Conservation (phyloP, 2,888 invertebrate species). For the Corbicula japonica region DNA sequence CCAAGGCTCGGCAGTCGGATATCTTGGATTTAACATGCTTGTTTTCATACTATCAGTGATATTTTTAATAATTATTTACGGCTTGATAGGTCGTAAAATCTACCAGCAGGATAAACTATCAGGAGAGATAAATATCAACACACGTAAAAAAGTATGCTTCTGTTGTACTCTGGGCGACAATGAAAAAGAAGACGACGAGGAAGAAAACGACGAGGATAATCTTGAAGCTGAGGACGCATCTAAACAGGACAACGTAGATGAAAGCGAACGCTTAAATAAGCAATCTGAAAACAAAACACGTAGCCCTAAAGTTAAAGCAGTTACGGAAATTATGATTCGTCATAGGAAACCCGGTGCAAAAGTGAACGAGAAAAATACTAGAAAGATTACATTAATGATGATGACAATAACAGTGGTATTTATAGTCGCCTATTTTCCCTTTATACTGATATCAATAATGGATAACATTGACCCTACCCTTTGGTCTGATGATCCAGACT, state of each 20-base stretch:
- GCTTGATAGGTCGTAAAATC: constrained; percentile 64
- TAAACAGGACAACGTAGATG: background rate
- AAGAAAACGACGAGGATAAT: constrained; percentile 11
- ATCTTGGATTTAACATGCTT: constrained; percentile 64
- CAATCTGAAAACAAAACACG: background rate
- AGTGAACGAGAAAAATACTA: constrained; percentile 56
- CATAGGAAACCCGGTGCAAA: constrained; percentile 28
- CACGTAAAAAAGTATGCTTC: constrained; percentile 18
- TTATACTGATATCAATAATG: constrained; percentile 52
- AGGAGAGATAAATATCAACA: constrained; percentile 31
- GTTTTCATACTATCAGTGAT: constrained; percentile 62
- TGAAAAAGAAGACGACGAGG: constrained; percentile 25
- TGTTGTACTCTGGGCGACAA: constrained; percentile 24
- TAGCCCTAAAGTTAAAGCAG: background rate
- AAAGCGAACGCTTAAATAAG: background rate
- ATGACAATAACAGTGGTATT: constrained; percentile 65
- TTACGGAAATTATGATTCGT: constrained; percentile 30
- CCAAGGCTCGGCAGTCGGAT: constrained; percentile 62
- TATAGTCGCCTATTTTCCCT: constrained; percentile 61
- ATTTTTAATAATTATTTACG: constrained; percentile 68
- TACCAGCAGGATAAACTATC: constrained; percentile 43
- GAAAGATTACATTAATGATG: constrained; percentile 69
- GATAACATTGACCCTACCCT: constrained; percentile 37
- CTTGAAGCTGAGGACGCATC: background rate
- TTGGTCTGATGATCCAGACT: constrained; percentile 37